Evolutionary conservation across 2,888 invertebrate species (phyloP).

Genomic region (Ctenicera cuprea): DNA sequence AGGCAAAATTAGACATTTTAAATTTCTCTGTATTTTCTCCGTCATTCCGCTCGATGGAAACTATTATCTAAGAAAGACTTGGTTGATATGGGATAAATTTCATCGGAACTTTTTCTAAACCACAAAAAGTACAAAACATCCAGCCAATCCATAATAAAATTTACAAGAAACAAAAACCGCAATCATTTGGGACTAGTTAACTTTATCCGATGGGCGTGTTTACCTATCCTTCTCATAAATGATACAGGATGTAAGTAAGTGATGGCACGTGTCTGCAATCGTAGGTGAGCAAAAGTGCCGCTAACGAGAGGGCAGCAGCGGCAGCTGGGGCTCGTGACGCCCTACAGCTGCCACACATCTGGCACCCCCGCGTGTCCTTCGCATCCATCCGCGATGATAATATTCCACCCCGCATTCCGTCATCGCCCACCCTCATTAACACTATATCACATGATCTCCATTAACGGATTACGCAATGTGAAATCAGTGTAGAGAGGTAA

Average conservation of each 20-base stretch:
- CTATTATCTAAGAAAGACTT: no score
- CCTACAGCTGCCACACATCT: conserved; percentile 54
- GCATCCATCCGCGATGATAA: conserved; percentile 31
- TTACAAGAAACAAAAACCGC: neutral
- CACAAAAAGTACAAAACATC: no score
- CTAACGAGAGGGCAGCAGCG: conserved; percentile 48
- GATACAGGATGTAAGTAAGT: conserved; percentile 32
- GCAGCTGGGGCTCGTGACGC: conserved; percentile 54
- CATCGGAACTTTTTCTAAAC: no score
- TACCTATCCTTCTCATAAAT: conserved; percentile 1
- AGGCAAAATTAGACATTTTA: no score
- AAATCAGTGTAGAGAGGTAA: neutral
- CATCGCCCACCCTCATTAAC: conserved; percentile 43
- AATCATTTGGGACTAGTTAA: neutral
- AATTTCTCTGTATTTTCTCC: no score
- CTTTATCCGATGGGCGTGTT: conserved; percentile 22
- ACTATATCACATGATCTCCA: conserved; percentile 27
- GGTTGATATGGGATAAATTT: no score
- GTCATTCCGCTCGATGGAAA: no score
- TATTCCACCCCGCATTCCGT: conserved; percentile 38
- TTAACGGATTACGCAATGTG: conserved; percentile 21
- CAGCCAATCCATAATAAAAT: no score
- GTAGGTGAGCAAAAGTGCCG: conserved; percentile 44
- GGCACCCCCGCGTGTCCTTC: conserved; percentile 39
- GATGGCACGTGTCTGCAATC: conserved; percentile 48